Conservation (phyloP, 2,113 vertebrate species). For the Pachyramphus minor region DNA sequence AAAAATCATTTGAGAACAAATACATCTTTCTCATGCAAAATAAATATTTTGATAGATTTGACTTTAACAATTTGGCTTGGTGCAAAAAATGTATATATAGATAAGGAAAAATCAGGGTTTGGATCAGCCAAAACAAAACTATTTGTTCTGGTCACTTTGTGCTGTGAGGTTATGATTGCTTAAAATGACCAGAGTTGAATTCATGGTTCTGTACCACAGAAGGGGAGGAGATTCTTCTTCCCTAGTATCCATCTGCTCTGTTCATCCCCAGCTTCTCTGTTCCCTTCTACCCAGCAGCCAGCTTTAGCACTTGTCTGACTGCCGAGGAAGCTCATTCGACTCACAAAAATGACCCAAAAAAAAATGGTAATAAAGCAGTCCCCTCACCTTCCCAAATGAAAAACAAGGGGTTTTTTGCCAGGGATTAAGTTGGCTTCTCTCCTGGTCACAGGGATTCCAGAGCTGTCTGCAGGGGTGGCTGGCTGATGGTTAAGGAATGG, state of each 20-base stretch:
- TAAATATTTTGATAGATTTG: neutral
- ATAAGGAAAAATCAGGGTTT: neutral
- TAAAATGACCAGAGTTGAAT: neutral
- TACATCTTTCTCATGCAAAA: neutral
- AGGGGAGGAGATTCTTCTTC: neutral
- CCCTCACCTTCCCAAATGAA: neutral
- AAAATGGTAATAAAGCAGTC: neutral
- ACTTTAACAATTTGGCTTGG: neutral
- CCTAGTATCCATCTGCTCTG: neutral
- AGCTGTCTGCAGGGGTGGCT: neutral
- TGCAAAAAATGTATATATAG: neutral
- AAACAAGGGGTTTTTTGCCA: neutral
- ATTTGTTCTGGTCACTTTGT: neutral
- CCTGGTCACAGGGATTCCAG: neutral
- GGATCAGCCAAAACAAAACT: neutral
- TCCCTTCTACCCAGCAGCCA: neutral
- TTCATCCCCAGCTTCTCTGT: neutral
- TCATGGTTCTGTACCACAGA: neutral
- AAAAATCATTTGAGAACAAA: neutral
- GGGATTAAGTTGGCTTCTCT: neutral
- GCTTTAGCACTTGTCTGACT: neutral
- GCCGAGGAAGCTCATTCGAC: fast-evolving
- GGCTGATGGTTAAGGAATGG: neutral
- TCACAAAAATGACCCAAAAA: neutral
- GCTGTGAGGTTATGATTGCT: neutral